Conservation (phyloP, 1,140 invertebrate species). For the Aphaenogaster rudis region DNA sequence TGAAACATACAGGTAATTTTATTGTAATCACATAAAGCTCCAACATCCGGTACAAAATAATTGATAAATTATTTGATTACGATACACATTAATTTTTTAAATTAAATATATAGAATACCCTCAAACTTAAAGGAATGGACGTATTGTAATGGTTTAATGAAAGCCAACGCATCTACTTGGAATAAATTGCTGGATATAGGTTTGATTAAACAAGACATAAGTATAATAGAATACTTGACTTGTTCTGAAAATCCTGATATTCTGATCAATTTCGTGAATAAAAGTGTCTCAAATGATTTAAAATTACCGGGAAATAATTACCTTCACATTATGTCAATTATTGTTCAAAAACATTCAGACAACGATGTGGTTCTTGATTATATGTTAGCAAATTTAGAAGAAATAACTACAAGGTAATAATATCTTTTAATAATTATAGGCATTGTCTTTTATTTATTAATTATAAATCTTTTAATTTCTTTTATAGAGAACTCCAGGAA, state of each 20-base stretch:
- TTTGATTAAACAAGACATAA: not conserved
- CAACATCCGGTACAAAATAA: not conserved
- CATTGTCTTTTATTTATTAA: not conserved
- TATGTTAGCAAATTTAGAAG: constrained; percentile 16
- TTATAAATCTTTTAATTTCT: constrained; percentile 22
- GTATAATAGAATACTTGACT: constrained; percentile 11
- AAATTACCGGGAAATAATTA: not conserved
- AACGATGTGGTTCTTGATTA: constrained; percentile 11
- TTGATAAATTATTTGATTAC: not conserved
- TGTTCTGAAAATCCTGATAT: constrained; percentile 70
- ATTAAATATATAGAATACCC: constrained; percentile 9
- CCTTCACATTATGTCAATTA: rapidly evolving
- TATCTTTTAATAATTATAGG: not conserved
- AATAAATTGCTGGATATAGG: constrained; percentile 15
- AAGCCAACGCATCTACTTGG: constrained; percentile 40
- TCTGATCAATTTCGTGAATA: constrained; percentile 65
- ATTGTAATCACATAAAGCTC: not conserved
- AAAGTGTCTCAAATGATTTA: not conserved
- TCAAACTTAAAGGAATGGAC: constrained; percentile 1
- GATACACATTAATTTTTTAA: not conserved
- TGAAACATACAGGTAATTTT: constrained; percentile 59
- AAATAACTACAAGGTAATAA: constrained; percentile 1
- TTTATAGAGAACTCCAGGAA: not conserved
- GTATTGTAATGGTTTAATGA: constrained; percentile 8
- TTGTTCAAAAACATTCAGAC: not conserved